phyloP scores from a whole-genome alignment of 2,113 vertebrate species.

The Tinamus guttatus region DNA sequence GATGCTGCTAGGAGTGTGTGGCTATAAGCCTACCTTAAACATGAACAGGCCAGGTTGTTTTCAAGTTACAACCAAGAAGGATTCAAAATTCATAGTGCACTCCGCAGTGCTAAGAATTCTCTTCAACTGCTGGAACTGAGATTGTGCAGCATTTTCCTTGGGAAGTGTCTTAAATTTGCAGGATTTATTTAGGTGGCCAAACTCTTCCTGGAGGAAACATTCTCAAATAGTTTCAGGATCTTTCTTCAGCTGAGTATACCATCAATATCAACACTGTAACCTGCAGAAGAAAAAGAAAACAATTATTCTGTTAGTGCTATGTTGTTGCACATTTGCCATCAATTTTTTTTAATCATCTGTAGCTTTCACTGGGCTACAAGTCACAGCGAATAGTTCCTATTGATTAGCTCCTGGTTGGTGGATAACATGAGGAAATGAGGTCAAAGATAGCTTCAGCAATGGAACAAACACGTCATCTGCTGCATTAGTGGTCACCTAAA shows the following conservation, averaged over 20 bases:
- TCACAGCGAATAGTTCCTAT: constrained; percentile 26
- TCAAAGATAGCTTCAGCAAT: constrained; percentile 53
- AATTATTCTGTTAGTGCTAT: not conserved
- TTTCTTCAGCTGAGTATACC: not conserved
- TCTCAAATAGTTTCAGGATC: not conserved
- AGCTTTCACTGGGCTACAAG: not conserved
- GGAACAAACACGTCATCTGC: constrained; percentile 28
- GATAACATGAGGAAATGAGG: constrained; percentile 20
- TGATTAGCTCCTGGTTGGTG: not conserved
- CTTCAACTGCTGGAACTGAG: not conserved
- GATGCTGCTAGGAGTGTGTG: not conserved
- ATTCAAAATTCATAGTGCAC: not conserved
- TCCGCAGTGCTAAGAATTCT: not conserved
- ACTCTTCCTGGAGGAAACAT: not conserved
- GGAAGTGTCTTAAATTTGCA: not conserved
- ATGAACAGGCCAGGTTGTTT: not conserved
- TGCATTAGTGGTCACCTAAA: not conserved
- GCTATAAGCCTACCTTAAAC: not conserved
- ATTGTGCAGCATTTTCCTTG: not conserved
- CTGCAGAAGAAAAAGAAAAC: not conserved
- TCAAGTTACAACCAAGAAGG: not conserved
- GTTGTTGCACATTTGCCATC: not conserved
- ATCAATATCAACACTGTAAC: not conserved
- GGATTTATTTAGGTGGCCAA: not conserved
- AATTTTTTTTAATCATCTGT: not conserved